phyloP scores from a whole-genome alignment of 2,888 invertebrate genomes.

The Lypha dubia region DNA sequence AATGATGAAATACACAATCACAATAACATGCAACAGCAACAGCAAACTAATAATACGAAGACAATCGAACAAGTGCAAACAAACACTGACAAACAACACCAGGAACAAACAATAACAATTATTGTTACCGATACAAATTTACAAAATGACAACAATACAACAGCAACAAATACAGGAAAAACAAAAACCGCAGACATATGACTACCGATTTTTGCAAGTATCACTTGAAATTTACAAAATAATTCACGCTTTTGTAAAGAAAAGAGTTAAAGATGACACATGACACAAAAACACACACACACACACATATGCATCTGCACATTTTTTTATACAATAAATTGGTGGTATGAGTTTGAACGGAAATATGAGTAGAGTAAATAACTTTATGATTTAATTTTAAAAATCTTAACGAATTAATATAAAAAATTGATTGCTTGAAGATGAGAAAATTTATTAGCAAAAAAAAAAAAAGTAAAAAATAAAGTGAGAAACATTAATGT shows the following conservation, averaged over 20 bases:
- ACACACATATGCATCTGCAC: not conserved
- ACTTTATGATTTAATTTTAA: constrained; percentile 14
- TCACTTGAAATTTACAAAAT: constrained; percentile 80
- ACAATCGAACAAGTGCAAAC: constrained; percentile 80
- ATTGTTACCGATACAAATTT: constrained; percentile 70
- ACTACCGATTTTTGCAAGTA: constrained; percentile 82
- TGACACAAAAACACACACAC: not conserved
- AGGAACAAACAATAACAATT: constrained; percentile 73
- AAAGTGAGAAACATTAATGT: constrained; percentile 35
- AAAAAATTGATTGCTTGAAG: constrained; percentile 3
- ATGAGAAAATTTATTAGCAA: constrained; percentile 6
- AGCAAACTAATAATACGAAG: constrained; percentile 73
- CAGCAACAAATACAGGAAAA: constrained; percentile 69
- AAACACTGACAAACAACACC: constrained; percentile 73
- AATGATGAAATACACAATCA: constrained; percentile 76
- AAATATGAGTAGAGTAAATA: not conserved
- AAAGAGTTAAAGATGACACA: constrained; percentile 72
- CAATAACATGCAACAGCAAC: constrained; percentile 73
- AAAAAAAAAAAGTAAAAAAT: not conserved
- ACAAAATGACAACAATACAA: constrained; percentile 61
- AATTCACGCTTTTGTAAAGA: constrained; percentile 72
- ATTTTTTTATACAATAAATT: constrained; percentile 24
- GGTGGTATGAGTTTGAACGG: not conserved
- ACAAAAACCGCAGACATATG: constrained; percentile 80
- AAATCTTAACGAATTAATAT: constrained; percentile 28